A percentile compares a stretch with the other conserved stretches of the same genome.
Evolutionary conservation across 2,797 vertebrate species (phyloP).

Genomic region (Smutsia gigantea): DNA sequence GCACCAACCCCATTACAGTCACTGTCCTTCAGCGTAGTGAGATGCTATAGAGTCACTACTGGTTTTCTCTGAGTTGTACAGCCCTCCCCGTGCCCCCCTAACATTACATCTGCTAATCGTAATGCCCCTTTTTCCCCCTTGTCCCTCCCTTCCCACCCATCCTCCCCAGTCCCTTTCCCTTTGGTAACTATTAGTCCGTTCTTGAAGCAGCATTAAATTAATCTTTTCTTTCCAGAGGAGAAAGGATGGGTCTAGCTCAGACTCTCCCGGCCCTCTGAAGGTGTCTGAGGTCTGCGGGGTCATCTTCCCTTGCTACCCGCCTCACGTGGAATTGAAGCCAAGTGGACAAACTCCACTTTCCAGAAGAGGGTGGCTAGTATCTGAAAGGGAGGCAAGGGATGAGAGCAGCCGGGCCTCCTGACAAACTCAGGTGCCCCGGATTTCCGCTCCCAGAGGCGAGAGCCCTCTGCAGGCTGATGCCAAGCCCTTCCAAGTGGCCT

Average conservation of each 20-base stretch:
- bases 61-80: too few species aligned
- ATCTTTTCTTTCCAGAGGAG: not conserved
- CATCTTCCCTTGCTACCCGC: fast-evolving
- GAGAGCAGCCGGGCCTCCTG: not conserved
- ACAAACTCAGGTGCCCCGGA: not conserved
- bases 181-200: too few species aligned
- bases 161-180: too few species aligned
- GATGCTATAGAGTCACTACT: too few species aligned
- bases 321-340: not conserved
- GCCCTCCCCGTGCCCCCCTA: too few species aligned
- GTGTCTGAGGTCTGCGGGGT: not conserved
- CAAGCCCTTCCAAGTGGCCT: not conserved
- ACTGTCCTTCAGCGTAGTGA: too few species aligned
- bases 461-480: not conserved
- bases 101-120: too few species aligned
- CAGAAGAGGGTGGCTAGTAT: too few species aligned
- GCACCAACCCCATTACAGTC: too few species aligned
- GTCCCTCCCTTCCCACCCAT: too few species aligned
- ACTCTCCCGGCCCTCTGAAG: fast-evolving
- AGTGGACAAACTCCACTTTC: not conserved
- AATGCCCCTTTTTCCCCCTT: too few species aligned
- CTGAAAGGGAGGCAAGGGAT: not conserved
- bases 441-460: not conserved
- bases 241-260: too few species aligned
- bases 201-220: not conserved